These are phyloP conservation scores for Tadarida brasiliensis DNA, from an alignment of 2,797 vertebrate genomes.

Conservation along the genomic window DNA sequence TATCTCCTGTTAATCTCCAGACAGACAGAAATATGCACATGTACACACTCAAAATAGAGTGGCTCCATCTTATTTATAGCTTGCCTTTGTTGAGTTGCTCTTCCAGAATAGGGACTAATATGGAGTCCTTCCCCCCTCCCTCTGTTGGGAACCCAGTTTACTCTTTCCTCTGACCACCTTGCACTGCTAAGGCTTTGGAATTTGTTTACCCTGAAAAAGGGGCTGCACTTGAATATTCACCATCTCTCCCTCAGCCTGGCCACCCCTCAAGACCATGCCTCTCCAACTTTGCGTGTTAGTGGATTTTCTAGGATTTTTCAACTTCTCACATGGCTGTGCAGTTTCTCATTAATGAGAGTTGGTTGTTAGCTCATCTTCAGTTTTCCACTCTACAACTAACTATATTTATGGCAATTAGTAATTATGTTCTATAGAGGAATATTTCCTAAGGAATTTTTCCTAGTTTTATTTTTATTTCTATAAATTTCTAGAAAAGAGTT, in stretches of 20 bases:
- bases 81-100: background rate
- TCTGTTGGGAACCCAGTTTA: too few relatives aligned
- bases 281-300: background rate
- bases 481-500: background rate
- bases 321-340: background rate
- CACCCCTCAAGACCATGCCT: background rate
- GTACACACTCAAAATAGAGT: background rate
- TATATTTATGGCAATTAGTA: background rate
- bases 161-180: background rate
- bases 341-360: background rate
- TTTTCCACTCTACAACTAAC: background rate
- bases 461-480: conserved; percentile 15
- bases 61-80: background rate
- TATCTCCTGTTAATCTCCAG: background rate
- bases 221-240: background rate
- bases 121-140: too few relatives aligned
- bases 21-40: background rate
- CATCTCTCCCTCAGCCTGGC: background rate
- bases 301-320: background rate
- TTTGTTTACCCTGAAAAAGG: background rate
- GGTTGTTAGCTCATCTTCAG: background rate
- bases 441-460: background rate
- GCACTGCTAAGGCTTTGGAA: background rate
- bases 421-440: background rate
- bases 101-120: background rate